Evolutionary conservation across 2,888 invertebrate species (phyloP).

Genomic region (Archaeoteleia sp.): DNA sequence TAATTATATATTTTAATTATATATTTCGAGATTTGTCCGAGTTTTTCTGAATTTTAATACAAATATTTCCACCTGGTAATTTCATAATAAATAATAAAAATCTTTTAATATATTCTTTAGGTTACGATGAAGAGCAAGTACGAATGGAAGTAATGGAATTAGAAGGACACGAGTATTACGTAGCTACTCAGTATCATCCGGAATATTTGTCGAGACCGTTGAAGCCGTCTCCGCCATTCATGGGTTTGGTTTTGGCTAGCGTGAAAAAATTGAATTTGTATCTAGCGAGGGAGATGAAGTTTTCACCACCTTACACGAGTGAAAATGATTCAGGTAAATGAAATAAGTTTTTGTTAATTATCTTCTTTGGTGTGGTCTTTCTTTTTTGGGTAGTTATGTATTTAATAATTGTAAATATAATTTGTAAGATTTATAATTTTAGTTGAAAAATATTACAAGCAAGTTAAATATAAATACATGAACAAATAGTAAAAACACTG

Average conservation of each 20-base stretch:
- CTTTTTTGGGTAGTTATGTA: background rate
- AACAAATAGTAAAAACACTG: no score
- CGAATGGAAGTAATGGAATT: constrained; percentile 97
- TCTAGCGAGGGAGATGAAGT: constrained; percentile 35
- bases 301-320: constrained; percentile 40
- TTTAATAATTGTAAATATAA: background rate
- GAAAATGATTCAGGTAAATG: constrained; percentile 49
- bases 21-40: background rate
- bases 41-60: no score
- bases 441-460: no score
- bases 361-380: background rate
- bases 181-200: constrained; percentile 98
- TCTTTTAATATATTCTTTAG: constrained; percentile 68
- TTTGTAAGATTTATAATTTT: no score
- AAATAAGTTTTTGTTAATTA: background rate
- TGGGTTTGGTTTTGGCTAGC: constrained; percentile 94
- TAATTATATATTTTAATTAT: no score
- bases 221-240: constrained; percentile 94
- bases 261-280: constrained; percentile 79
- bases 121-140: constrained; percentile 85
- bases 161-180: constrained; percentile 92
- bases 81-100: background rate
- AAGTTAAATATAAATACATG: no score
- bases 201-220: constrained; percentile 96
- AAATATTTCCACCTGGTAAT: no score